Base-by-base conservation (phyloP, 2,888 invertebrate species). In the Lepidochitona cinerea region DNA sequence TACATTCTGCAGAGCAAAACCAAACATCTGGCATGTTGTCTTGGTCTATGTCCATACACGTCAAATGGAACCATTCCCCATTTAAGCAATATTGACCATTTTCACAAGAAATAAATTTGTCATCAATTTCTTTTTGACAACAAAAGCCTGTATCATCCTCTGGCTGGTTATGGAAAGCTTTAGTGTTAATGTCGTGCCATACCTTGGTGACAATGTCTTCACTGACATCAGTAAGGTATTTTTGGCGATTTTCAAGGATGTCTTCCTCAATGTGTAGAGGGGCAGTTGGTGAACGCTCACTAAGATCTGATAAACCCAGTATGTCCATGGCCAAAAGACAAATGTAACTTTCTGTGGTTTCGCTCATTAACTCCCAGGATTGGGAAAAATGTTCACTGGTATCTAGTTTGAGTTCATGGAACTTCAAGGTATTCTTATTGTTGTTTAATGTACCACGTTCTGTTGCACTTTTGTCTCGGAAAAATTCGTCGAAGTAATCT, bases 61-160 rank as follows among this genome's bases (percentile, higher is more conserved):
- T 59, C 52, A 71, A 74, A 54, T 73, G 74, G 32, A 76, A 76
- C 52, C 72, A 78, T 37, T 78, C 67, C 14, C 78, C 78, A 12
- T 67, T 64, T 18, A 71, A 18, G 64, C 74, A 76, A 7, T 65
- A 18, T 18, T 70, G 59, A 7, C 74, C 23, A 49, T 41, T 29
- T 41, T 77, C 70, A 36, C 77, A 72, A 7, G 74, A 72, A 29
- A 74, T 72, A 18, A 74, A 41, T n/a, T 68, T 71, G 35, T 77
- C 77, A 33, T 74, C 77, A 5, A 37, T 23, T 12, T 74, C 74
- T 70, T 74, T 71, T 12, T 72, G 66, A 69, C 74, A 74, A n/a
- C 74, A 71, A 67, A 49, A 54, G 53, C 49, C 59, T 66, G 74
- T 36, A n/a, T n/a, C n/a, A n/a, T 5, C 64, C 4, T 35, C 37